phyloP scores from a whole-genome alignment of 1,140 invertebrate species.

The Elysia chlorotica region DNA sequence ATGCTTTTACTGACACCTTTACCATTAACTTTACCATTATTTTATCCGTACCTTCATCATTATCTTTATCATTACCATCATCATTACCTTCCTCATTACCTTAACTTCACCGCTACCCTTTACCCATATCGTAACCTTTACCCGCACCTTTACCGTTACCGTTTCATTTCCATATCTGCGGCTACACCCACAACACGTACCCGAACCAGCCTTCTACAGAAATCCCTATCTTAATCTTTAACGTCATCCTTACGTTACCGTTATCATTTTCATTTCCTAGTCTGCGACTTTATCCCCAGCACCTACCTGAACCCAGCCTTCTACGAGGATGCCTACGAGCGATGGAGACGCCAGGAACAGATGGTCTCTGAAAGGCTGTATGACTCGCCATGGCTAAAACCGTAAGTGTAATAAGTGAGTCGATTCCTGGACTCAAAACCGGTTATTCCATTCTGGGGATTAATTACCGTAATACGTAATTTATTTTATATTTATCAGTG shows the following conservation, averaged over 20 bases:
- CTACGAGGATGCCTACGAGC: slow-evolving; percentile 12
- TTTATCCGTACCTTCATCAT: neutral
- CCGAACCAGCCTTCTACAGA: neutral
- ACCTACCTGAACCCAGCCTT: slow-evolving; percentile 18
- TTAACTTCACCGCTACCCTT: no score
- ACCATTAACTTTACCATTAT: neutral
- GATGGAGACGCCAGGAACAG: slow-evolving; percentile 9
- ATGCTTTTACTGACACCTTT: neutral
- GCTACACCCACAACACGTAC: neutral
- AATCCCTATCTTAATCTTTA: neutral
- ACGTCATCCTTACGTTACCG: neutral
- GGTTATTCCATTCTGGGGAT: neutral
- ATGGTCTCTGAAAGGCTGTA: slow-evolving; percentile 4
- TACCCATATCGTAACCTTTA: no score
- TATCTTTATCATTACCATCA: no score
- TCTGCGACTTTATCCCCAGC: neutral
- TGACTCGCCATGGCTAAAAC: neutral
- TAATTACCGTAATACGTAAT: no score
- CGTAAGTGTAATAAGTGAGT: neutral
- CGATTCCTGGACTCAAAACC: neutral
- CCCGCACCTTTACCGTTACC: neutral
- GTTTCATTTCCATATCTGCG: neutral
- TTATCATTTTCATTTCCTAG: neutral
- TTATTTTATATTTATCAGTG: no score
- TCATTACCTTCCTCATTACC: no score